phyloP scores from a whole-genome alignment of 2,888 invertebrate species.

The Troides oblongomaculatus region DNA sequence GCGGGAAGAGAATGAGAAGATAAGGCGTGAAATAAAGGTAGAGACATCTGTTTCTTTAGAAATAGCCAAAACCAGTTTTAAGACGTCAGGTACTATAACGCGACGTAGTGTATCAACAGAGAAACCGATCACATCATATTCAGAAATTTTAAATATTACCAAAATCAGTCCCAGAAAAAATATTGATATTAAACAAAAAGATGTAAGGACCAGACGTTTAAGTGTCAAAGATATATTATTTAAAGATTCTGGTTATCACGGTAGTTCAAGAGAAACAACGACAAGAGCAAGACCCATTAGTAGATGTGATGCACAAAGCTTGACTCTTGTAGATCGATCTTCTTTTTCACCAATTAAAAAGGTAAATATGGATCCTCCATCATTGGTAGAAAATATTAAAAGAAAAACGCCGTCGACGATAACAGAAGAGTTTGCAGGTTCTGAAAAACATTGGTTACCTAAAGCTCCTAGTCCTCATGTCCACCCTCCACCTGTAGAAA shows the following conservation, averaged over 20 bases:
- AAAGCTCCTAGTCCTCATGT: conserved; percentile 64
- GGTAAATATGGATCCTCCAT: conserved; percentile 34
- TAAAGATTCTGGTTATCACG: conserved; percentile 38
- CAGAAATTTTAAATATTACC: conserved; percentile 34
- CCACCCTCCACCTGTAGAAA: conserved; percentile 67
- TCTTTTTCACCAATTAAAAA: conserved; percentile 51
- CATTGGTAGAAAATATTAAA: conserved; percentile 40
- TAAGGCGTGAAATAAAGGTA: conserved; percentile 69
- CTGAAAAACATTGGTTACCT: conserved; percentile 66
- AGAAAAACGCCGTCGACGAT: conserved; percentile 49
- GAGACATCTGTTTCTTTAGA: conserved; percentile 51
- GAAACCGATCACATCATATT: conserved; percentile 36
- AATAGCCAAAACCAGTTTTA: conserved; percentile 47
- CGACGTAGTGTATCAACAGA: conserved; percentile 56
- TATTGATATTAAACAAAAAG: conserved; percentile 51
- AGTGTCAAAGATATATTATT: conserved; percentile 46
- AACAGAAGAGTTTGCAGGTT: conserved; percentile 52
- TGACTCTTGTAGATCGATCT: conserved; percentile 34
- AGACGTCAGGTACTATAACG: conserved; percentile 43
- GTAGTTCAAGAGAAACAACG: conserved; percentile 35
- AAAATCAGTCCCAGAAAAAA: conserved; percentile 56
- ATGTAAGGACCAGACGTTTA: conserved; percentile 39
- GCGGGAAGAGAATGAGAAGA: conserved; percentile 82
- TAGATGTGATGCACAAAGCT: conserved; percentile 37
- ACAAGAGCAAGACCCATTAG: conserved; percentile 41